Conservation (phyloP, 2,888 invertebrate genomes). For the Acleris cristana region DNA sequence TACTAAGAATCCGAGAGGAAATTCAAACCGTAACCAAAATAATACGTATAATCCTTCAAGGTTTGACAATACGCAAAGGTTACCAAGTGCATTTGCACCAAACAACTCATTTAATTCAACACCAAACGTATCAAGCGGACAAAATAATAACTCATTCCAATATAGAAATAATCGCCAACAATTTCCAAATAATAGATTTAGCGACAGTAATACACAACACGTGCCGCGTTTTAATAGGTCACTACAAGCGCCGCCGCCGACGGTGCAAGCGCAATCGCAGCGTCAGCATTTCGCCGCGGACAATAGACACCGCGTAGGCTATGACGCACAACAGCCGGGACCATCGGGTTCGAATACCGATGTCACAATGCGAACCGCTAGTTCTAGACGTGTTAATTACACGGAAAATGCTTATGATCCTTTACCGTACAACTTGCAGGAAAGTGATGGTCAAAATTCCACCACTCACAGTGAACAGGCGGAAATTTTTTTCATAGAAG, state of each 20-base stretch:
- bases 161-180: neutral
- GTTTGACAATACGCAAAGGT: neutral
- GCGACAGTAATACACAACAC: too few relatives aligned
- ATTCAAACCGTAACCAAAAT: too few relatives aligned
- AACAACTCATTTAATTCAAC: neutral
- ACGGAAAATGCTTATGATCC: neutral
- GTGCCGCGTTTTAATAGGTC: too few relatives aligned
- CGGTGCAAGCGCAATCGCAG: too few relatives aligned
- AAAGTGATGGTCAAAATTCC: neutral
- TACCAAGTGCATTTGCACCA: neutral
- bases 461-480: neutral
- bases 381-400: slow-evolving; percentile 4
- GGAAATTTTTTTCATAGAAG: slow-evolving; percentile 3
- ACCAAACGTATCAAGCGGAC: neutral
- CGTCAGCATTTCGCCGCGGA: neutral
- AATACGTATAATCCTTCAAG: neutral
- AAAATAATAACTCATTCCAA: neutral
- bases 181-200: too few relatives aligned
- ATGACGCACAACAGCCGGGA: neutral
- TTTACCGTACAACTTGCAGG: neutral
- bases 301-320: neutral
- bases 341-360: slow-evolving; percentile 11
- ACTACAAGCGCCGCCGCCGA: too few relatives aligned
- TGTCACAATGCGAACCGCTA: slow-evolving; percentile 7
- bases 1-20: too few relatives aligned